Evolutionary conservation across 37 sponge, comb jelly and placozoan genomes (phyloP), one percentile per base, ranked within the genome.

Genomic region (Bolinopsis microptera): DNA sequence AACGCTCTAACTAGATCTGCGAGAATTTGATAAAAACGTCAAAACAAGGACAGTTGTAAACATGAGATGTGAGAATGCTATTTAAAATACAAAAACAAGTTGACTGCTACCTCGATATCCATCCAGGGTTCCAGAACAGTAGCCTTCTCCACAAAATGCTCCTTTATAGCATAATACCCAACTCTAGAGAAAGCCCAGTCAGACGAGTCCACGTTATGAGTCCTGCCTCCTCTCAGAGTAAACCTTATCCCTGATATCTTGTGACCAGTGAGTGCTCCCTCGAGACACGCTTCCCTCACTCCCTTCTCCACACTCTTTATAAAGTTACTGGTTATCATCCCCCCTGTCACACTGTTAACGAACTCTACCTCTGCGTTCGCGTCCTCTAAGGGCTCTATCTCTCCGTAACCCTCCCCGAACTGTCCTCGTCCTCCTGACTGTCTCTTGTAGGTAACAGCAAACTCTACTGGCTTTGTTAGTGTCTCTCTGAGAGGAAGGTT

Each of bases 371-470:
- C 69, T 16, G 95, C 93, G 13, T 94, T 68, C 35, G 96, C 86
- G 21, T 97, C 96, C 27, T 94, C 98, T 32, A 99, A 88, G 8
- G 69, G 75, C n/a, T 98, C 99, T 25, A 96, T 96, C 34, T 96
- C 92, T 2, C 97, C 69, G 22, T 33, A 21, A 9, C 21, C 37
- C 21, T 16, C 92, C 13, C 96, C 99, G 94, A 93, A 99, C 95
- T 99, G 99, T 24, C 99, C 99, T 23, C 97, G 95, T 31, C 99
- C 99, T 48, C 99, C 99, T 68, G 93, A 95, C 95, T 99, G 99
- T 95, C 96, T 96, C 96, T 99, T 99, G 93, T 99, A 98, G 37
- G 95, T 68, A 32, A 97, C 96, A 36, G 96, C 96, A 94, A 96
- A 99, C 69, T 92, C 39, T 32, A 94, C 77, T 23, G 94, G 33